Percentiles rank a stretch among this genome's conserved stretches.
Evolutionary conservation across 1,140 invertebrate species (phyloP).

Genomic region (Eufriesea mexicana): DNA sequence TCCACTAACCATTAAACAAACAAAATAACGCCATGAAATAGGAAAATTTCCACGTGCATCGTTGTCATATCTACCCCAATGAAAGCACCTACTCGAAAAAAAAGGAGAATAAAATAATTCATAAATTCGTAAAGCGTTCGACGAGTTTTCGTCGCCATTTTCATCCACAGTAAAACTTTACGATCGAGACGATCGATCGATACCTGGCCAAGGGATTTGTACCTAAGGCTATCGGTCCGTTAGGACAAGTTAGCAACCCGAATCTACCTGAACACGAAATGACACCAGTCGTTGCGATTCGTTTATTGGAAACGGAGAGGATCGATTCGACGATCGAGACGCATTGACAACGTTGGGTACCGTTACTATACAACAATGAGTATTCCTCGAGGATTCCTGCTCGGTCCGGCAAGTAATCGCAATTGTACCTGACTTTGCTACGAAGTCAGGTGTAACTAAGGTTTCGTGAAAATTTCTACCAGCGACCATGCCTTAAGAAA

Average conservation of each 20-base stretch:
- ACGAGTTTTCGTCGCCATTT: neutral
- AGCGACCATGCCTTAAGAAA: neutral
- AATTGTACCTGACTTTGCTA: constrained; percentile 10
- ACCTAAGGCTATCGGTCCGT: neutral
- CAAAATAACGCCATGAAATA: too few species aligned
- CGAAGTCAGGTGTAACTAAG: constrained; percentile 14
- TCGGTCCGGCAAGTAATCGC: neutral
- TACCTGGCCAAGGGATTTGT: neutral
- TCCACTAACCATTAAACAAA: too few species aligned
- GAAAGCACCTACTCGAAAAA: neutral
- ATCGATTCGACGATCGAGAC: constrained; percentile 13
- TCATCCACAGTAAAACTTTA: neutral
- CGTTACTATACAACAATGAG: constrained; percentile 16
- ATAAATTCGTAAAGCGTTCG: neutral
- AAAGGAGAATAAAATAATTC: too few species aligned
- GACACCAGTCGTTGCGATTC: constrained; percentile 15
- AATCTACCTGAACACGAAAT: constrained; percentile 25
- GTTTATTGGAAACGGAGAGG: neutral
- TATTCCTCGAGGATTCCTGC: neutral
- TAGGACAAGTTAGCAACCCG: constrained; percentile 5
- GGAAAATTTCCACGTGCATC: too few species aligned
- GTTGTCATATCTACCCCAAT: neutral
- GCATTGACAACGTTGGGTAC: neutral
- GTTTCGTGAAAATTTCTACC: neutral
- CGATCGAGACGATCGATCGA: neutral